phyloP scores from a whole-genome alignment of 92 coral and sea anemone species.

The Meandrina meandrites region DNA sequence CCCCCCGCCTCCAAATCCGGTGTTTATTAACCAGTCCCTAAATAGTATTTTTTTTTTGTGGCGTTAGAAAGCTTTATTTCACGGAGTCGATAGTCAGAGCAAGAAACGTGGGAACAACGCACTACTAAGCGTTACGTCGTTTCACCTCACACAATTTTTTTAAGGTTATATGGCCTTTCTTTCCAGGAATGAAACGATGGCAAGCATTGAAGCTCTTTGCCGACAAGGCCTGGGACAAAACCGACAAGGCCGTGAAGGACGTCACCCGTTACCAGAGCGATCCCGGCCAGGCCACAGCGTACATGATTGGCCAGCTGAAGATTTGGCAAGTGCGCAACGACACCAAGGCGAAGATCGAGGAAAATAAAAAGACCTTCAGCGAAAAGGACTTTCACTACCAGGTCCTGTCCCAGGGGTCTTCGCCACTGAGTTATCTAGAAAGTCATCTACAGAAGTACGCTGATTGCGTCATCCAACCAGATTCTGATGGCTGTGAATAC shows the following conservation, averaged over 20 bases:
- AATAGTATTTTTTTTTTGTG: no score
- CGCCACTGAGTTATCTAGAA: conserved; percentile 88
- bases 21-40: no score
- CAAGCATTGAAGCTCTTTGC: conserved; percentile 84
- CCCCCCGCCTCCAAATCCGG: no score
- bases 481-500: conserved; percentile 66
- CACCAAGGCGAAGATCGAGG: conserved; percentile 67
- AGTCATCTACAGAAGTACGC: conserved; percentile 73
- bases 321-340: conserved; percentile 90
- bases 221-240: conserved; percentile 91
- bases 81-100: no score
- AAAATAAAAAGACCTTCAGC: conserved; percentile 53
- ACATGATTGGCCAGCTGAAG: conserved; percentile 95
- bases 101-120: no score
- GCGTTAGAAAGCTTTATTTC: no score
- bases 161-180: neutral
- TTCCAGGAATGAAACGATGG: conserved; percentile 85
- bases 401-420: conserved; percentile 88
- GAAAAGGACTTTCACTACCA: conserved; percentile 96
- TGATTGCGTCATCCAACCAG: conserved; percentile 66
- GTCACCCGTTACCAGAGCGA: conserved; percentile 94
- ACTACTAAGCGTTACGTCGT: no score
- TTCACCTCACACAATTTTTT: neutral
- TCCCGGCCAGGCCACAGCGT: conserved; percentile 99
- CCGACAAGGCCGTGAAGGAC: conserved; percentile 97